Percentiles rank a stretch among this genome's conserved stretches.
These are phyloP conservation scores for Drosophila triauraria DNA, from an alignment of 1,140 invertebrate species.

Conservation along the genomic window DNA sequence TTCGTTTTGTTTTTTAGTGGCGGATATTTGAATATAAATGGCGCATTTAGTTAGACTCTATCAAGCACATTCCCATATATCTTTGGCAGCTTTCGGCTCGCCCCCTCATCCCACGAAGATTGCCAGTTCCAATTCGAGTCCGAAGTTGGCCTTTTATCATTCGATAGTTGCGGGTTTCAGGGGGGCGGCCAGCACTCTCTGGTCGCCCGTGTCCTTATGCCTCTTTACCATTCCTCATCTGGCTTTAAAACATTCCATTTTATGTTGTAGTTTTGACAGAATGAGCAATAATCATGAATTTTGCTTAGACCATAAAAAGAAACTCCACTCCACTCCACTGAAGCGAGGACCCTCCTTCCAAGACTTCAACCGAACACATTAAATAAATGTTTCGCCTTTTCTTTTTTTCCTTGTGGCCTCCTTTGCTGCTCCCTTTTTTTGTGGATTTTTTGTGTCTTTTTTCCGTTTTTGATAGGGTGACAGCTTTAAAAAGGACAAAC, in stretches of 20 bases:
- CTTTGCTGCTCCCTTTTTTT: conserved; percentile 33
- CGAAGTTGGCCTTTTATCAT: conserved; percentile 45
- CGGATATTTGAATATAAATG: conserved; percentile 84
- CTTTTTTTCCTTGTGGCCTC: conserved; percentile 66
- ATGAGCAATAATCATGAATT: conserved; percentile 84
- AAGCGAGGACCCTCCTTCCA: conserved; percentile 15
- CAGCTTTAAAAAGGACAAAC: conserved; percentile 78
- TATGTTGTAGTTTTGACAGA: conserved; percentile 83
- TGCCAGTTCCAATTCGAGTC: conserved; percentile 38
- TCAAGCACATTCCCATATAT: conserved; percentile 81
- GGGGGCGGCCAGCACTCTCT: conserved; percentile 19
- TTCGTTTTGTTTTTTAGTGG: conserved; percentile 80
- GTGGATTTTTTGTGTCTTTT: conserved; percentile 26
- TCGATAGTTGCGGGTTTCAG: conserved; percentile 62
- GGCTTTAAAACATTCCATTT: conserved; percentile 80
- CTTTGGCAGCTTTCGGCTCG: conserved; percentile 69
- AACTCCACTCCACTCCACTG: conserved; percentile 31
- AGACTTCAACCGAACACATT: conserved; percentile 73
- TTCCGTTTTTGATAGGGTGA: conserved; percentile 57
- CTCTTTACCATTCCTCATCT: conserved; percentile 61
- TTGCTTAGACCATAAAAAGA: conserved; percentile 77
- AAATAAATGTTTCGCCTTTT: conserved; percentile 83
- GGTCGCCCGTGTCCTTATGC: conserved; percentile 31
- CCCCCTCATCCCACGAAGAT: background rate
- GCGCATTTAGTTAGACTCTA: conserved; percentile 81